phyloP scores from a whole-genome alignment of 1,140 invertebrate species.

The Eumaeus atala region DNA sequence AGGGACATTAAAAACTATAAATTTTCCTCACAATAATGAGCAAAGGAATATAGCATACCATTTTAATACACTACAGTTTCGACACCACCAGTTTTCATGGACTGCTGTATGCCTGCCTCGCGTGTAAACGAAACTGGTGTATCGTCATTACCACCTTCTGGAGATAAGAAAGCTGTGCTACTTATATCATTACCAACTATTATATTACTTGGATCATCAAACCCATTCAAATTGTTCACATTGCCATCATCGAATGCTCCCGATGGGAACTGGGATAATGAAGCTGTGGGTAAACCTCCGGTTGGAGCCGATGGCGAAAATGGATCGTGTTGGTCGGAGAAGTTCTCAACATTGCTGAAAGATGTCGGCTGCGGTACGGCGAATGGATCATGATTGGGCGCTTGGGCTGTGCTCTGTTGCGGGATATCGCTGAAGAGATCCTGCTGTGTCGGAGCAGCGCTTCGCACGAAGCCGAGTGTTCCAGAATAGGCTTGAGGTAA shows the following conservation, averaged over 20 bases:
- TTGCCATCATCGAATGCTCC: slow-evolving; percentile 8
- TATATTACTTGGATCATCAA: slow-evolving; percentile 31
- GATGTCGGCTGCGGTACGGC: slow-evolving; percentile 33
- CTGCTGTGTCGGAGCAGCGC: slow-evolving; percentile 33
- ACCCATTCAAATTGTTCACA: slow-evolving; percentile 19
- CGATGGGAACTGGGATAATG: slow-evolving; percentile 29
- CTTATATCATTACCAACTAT: slow-evolving; percentile 36
- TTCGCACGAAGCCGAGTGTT: slow-evolving; percentile 41
- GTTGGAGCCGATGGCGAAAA: slow-evolving; percentile 29
- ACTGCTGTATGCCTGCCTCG: slow-evolving; percentile 49
- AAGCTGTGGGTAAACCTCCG: slow-evolving; percentile 22
- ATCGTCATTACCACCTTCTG: slow-evolving; percentile 34
- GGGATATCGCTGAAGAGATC: slow-evolving; percentile 36
- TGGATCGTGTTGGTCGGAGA: slow-evolving; percentile 31
- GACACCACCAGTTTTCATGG: slow-evolving; percentile 41
- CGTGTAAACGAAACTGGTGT: slow-evolving; percentile 41
- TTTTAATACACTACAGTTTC: slow-evolving; percentile 34
- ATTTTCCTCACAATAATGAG: too few relatives aligned
- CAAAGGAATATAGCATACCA: not conserved
- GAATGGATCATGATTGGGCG: slow-evolving; percentile 40
- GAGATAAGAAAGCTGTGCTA: slow-evolving; percentile 31
- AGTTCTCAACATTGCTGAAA: slow-evolving; percentile 36
- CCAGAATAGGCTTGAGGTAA: slow-evolving; percentile 45
- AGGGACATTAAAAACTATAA: too few relatives aligned
- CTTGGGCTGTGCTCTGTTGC: slow-evolving; percentile 30